Evolutionary conservation across 2,888 invertebrate species (phyloP), one percentile per base, ranked within the genome.

Genomic region (Plebejus anna): DNA sequence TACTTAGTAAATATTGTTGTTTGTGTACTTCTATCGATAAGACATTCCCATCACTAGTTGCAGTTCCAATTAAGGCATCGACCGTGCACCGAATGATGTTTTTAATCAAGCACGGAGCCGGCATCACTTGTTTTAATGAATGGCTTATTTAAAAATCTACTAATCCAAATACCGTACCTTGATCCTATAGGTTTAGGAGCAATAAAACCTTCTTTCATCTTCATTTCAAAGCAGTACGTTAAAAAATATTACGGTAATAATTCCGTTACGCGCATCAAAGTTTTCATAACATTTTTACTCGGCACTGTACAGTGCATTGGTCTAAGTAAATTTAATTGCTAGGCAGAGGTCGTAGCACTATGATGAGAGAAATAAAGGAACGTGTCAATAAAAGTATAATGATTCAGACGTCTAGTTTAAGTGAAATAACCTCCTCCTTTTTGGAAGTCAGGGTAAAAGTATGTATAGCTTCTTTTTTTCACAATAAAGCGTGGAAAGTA

Each of bases 1-100:
- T 38, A 38, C 7, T 6, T 2, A 11, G 2, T 47, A 7, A 47
- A 47, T 47, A 9, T 47, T 7, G 1, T 66, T 28, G 47, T 13
- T 47, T n/a, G 51, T 73, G 55, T 36, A 66, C 76, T 55, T 61
- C 59, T 75, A 79, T 80, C 77, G 79, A 80, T 77, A 79, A 2
- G n/a, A 11, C 5, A 7, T 0, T 70, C 78, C 77, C 87, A 83
- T 81, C 88, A 81, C 89, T 88, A 84, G 55, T 77, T 80, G 79
- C 83, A 84, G 88, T 90, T 89, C 89, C 93, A 92, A 94, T 94
- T 93, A 93, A 92, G 87, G 91, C 92, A 93, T 94, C 89, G 91
- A 85, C 89, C 89, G 88, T 88, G 86, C 89, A 89, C 92, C 90
- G 88, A 92, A 90, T 90, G 91, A 81, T 90, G 88, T 89, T 91